These are phyloP conservation scores for Albula goreensis DNA, from an alignment of 2,113 vertebrate species.

Conservation along the genomic window DNA sequence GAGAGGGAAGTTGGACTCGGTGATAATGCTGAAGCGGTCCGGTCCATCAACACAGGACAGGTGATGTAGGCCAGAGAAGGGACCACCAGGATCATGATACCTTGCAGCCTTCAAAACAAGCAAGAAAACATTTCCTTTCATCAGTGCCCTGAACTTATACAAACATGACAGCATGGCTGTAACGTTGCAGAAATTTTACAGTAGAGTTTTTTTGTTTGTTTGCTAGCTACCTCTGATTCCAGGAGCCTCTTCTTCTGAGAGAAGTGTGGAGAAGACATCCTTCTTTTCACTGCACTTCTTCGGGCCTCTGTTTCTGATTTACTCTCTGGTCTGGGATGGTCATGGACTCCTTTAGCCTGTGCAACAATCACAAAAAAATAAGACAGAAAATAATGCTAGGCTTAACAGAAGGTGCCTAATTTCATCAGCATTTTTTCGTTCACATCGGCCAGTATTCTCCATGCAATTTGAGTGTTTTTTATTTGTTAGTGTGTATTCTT, in stretches of 20 bases:
- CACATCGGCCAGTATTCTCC: no score
- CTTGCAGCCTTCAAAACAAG: constrained; percentile 59
- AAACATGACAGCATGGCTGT: not conserved
- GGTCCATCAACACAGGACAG: constrained; percentile 70
- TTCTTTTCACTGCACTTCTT: constrained; percentile 86
- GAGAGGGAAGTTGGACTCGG: constrained; percentile 68
- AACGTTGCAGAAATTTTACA: not conserved
- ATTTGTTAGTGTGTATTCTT: no score
- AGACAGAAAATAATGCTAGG: not conserved
- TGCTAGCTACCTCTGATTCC: constrained; percentile 73
- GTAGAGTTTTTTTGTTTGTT: not conserved
- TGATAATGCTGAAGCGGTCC: constrained; percentile 69
- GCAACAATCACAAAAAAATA: constrained; percentile 23
- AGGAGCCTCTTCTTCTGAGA: constrained; percentile 77
- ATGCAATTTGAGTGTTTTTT: no score
- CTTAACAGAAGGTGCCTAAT: not conserved
- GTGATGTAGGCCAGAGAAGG: constrained; percentile 57
- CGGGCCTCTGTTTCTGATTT: constrained; percentile 92
- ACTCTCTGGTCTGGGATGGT: constrained; percentile 91
- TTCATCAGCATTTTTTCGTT: no score
- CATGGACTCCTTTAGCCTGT: constrained; percentile 93
- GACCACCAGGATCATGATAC: constrained; percentile 56
- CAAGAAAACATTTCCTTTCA: not conserved
- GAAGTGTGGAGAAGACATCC: constrained; percentile 79
- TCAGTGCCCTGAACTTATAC: not conserved